Base-by-base conservation (phyloP, 2,113 vertebrate genomes). In the Anoura caudifer region DNA sequence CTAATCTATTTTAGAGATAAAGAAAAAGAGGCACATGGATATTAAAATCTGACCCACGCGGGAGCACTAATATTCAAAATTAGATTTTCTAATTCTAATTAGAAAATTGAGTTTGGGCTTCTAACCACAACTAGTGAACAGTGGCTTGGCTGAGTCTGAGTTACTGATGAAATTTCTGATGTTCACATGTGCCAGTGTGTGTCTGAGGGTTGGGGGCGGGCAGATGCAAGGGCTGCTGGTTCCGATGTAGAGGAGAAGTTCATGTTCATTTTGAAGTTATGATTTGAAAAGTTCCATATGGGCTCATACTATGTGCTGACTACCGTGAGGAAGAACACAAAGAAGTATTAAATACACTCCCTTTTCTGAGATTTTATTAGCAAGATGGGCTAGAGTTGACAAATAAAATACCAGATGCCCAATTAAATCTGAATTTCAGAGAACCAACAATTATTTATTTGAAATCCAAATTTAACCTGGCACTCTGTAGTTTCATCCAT, bases 161-260 rank as follows among this genome's bases (percentile, higher is more conserved):
- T 61, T 61, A 11, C 4, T 73, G 43, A 20, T 20, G 16, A 26
- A 41, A 50, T 82, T 36, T 41, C 65, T 73, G 14, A 82, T 69
- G 20, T 45, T 65, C 28, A 50, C 14, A 22, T 4, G 5, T 1
- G 61, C n/a, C n/a, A 8, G 17, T 2, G 26, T 38, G 4, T 50
- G 36, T 54, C 67, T 82, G 12, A 73, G 36, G 12, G 1, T 9
- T 6, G 5, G 9, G 2, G 9, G 5, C 1, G 0, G 14, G 8
- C 17, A 45, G 1, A 15, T 31, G 56, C 43, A 75, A 87, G 14
- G 4, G 13, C 41, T 54, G 36, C 33, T 52, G 9, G 45, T 28
- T 65, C 28, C 2, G 43, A 22, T 22, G 52, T 15, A 31, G 0
- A 52, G 26, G 36, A 61, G 52, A 82, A 16, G 12, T 19, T 63